Base-by-base conservation (phyloP, 2,888 invertebrate species). In the Eupithecia vulgata region DNA sequence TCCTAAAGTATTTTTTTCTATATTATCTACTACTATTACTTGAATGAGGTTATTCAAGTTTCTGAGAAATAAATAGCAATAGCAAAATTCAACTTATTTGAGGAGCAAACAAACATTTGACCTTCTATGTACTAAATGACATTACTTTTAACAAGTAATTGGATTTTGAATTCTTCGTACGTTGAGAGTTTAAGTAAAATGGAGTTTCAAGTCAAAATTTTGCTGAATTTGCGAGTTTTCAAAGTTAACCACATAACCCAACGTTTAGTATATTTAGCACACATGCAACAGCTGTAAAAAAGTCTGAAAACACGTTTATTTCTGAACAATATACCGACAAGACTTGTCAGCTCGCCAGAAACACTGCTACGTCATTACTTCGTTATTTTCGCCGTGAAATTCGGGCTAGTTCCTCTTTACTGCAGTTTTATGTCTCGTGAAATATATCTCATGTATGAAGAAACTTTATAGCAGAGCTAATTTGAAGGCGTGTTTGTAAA, bases 341-440 rank as follows among this genome's bases (percentile, higher is more conserved):
- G 83, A 81, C 81, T 89, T 90, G 91, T 87, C 89, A 88, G 86
- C 78, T 72, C 73, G 91, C 93, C 93, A 92, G 88, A 42, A 64
- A 37, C 37, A 35, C n/a, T 82, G 88, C 86, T 85, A 84, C 85
- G 84, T 87, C 88, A 86, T 74, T 78, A 71, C 78, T 68, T 35
- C 80, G 88, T 84, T 90, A 90, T 90, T 90, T 90, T 89, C 80
- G 88, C 88, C 79, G 84, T 74, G 74, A 79, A 80, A 80, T 75
- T 74, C 79, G 78, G 78, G 82, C 80, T 80, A 69, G 80, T 82
- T 80, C 79, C 70, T 69, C 80, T 85, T 85, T 85, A 85, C 81
- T 81, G 72, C 73, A 73, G 69, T 82, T 87, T 87, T 85, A 86
- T 82, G 76, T 76, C 72, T 75, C 71, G 73, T 79, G 76, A 81